Conservation (phyloP, 1,140 invertebrate species). For the Drosophila nannoptera region DNA sequence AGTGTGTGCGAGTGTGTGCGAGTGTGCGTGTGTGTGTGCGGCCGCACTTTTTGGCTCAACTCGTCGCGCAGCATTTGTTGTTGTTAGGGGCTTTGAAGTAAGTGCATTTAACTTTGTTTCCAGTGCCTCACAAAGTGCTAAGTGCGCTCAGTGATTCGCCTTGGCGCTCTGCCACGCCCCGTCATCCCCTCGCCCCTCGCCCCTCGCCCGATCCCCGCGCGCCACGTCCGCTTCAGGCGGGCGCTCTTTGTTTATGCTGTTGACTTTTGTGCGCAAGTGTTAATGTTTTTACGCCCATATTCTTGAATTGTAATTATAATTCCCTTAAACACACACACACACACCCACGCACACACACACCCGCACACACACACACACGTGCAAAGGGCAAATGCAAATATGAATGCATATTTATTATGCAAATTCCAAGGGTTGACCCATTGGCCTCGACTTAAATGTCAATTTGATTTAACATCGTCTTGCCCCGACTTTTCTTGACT, state of each 20-base stretch:
- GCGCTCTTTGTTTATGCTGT: slow-evolving; percentile 54
- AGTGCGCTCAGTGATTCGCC: slow-evolving; percentile 56
- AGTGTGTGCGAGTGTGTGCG: slow-evolving; percentile 21
- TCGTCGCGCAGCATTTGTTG: slow-evolving; percentile 46
- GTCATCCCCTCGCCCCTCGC: neutral
- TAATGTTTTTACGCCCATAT: slow-evolving; percentile 30
- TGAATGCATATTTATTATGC: slow-evolving; percentile 30
- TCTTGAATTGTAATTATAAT: slow-evolving; percentile 26
- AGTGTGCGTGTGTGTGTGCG: slow-evolving; percentile 44
- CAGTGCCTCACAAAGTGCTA: slow-evolving; percentile 48
- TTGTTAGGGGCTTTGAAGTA: slow-evolving; percentile 67
- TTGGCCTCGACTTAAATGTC: slow-evolving; percentile 27
- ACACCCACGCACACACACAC: neutral
- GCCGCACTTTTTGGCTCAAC: slow-evolving; percentile 65
- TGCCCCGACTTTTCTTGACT: slow-evolving; percentile 8
- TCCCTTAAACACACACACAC: slow-evolving; percentile 7
- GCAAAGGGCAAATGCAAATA: slow-evolving; percentile 8
- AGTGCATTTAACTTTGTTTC: slow-evolving; percentile 62
- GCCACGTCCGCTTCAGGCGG: too few species aligned
- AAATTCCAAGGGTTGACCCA: slow-evolving; percentile 24
- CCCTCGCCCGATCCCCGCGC: too few species aligned
- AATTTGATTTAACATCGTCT: slow-evolving; percentile 20
- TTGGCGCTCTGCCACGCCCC: slow-evolving; percentile 22
- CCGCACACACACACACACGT: too few species aligned
- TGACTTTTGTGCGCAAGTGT: slow-evolving; percentile 64